These are phyloP conservation scores for Cylloceria caligata DNA, from an alignment of 2,888 invertebrate genomes.

Conservation along the genomic window DNA sequence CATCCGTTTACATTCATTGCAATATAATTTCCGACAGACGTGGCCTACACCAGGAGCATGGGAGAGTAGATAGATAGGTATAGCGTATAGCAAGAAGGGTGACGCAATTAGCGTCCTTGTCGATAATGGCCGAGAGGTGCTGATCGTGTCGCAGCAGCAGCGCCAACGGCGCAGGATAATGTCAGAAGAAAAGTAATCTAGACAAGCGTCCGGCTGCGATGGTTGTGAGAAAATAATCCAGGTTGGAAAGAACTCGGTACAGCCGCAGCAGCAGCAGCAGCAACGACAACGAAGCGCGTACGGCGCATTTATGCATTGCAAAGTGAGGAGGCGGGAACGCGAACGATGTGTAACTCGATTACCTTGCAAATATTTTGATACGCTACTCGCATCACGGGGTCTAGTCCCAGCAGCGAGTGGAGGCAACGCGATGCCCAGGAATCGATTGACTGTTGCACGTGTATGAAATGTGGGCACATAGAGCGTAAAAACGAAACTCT, in stretches of 20 bases:
- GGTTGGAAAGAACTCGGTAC: slow-evolving; percentile 22
- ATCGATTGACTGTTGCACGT: slow-evolving; percentile 8
- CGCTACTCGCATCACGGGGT: slow-evolving; percentile 18
- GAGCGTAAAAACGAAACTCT: neutral
- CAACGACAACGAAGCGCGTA: slow-evolving; percentile 30
- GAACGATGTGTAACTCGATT: slow-evolving; percentile 73
- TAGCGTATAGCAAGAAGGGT: slow-evolving; percentile 46
- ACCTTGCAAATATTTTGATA: slow-evolving; percentile 73
- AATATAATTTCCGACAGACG: slow-evolving; percentile 55
- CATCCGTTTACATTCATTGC: slow-evolving; percentile 49
- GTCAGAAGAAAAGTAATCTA: slow-evolving; percentile 76
- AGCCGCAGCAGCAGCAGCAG: slow-evolving; percentile 2
- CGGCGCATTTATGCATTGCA: slow-evolving; percentile 69
- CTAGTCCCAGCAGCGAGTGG: neutral
- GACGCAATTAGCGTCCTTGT: slow-evolving; percentile 78
- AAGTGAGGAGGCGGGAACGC: slow-evolving; percentile 51
- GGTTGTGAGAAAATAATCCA: slow-evolving; percentile 77
- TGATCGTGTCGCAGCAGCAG: slow-evolving; percentile 52
- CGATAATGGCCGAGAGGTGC: slow-evolving; percentile 75
- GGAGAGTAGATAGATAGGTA: slow-evolving; percentile 33
- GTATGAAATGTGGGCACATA: neutral
- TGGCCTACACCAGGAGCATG: slow-evolving; percentile 41
- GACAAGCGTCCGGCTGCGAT: slow-evolving; percentile 58
- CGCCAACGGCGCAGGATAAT: slow-evolving; percentile 71
- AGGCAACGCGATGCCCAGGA: slow-evolving; percentile 8